phyloP scores from a whole-genome alignment of 2,888 invertebrate genomes.

The Nebria salina region DNA sequence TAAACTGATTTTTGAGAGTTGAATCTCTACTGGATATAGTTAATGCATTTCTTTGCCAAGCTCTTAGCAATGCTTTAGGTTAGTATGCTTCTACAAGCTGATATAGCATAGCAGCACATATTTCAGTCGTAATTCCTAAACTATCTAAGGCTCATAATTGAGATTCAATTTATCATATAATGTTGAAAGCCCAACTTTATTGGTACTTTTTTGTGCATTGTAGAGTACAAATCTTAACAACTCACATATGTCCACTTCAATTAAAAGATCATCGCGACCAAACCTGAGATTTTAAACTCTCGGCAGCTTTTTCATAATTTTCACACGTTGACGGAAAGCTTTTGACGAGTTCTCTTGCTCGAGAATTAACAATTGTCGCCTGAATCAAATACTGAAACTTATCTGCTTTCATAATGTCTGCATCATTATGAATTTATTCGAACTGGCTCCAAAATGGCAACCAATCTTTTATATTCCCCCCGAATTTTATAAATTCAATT shows the following conservation, averaged over 20 bases:
- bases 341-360: no score
- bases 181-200: no score
- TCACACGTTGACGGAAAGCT: no score
- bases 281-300: not conserved
- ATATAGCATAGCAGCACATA: constrained; percentile 19
- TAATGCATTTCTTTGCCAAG: constrained; percentile 22
- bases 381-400: no score
- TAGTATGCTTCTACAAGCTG: constrained; percentile 22
- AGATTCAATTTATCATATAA: not conserved
- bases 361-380: no score
- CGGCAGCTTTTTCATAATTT: no score
- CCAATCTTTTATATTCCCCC: no score
- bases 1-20: not conserved
- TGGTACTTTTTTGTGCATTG: not conserved
- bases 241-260: not conserved
- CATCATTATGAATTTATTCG: no score
- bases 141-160: constrained; percentile 1
- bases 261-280: constrained; percentile 13
- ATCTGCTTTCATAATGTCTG: no score
- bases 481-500: no score
- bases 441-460: no score
- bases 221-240: not conserved
- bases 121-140: not conserved
- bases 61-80: constrained; percentile 13
- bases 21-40: no score